A percentile compares a stretch with the other conserved stretches of the same genome.
Conservation (phyloP, 2,888 invertebrate genomes). For the Brenthis daphne region DNA sequence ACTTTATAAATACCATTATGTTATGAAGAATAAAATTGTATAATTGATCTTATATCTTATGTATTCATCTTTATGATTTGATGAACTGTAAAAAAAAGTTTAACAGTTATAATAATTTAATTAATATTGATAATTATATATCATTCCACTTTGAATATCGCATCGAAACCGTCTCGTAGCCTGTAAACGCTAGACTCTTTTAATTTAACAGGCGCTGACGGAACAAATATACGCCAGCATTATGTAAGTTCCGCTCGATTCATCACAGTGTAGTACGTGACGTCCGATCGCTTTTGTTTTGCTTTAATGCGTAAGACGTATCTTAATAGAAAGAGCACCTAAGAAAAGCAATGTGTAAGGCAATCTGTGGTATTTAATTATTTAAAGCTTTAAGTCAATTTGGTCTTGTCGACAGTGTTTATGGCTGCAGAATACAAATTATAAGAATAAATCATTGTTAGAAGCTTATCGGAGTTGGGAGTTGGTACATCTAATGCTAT, state of each 20-base stretch:
- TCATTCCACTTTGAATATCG: not conserved
- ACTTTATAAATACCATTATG: no score
- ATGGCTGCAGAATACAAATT: no score
- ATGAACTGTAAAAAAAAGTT: no score
- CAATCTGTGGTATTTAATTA: not conserved
- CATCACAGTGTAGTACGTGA: conserved; percentile 26
- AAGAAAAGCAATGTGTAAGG: not conserved
- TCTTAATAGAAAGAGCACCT: not conserved
- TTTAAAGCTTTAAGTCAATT: not conserved
- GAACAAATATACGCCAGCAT: conserved; percentile 20
- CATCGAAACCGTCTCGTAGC: conserved; percentile 15
- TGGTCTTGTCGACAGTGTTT: no score
- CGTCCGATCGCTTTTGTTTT: conserved; percentile 26
- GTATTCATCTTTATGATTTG: no score
- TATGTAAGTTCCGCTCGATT: conserved; percentile 30
- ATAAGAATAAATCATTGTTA: no score
- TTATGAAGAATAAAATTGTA: no score
- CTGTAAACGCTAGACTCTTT: conserved; percentile 2
- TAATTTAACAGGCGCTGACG: conserved; percentile 23
- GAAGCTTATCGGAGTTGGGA: no score
- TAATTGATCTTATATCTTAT: no score
- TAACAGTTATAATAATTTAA: no score
- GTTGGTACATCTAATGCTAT: no score
- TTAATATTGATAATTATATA: no score
- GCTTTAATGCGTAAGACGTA: conserved; percentile 4